Evolutionary conservation across 2,888 invertebrate genomes (phyloP), one percentile per base, ranked within the genome.

Genomic region (Anticlea derivata): DNA sequence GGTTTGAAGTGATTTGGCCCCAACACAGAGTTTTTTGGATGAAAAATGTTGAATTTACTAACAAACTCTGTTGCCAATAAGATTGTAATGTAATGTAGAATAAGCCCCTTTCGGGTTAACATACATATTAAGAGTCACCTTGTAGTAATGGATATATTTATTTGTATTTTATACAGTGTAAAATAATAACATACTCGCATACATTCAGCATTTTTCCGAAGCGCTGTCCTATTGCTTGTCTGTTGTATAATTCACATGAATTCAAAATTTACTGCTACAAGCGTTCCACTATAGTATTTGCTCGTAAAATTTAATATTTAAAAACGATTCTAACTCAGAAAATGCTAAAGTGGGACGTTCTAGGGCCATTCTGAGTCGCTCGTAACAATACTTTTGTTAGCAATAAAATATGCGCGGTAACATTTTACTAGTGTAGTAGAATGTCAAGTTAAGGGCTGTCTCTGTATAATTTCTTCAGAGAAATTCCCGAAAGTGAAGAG

Each of bases 251-350:
- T 71, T 71, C 60, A 70, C 40, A 47, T 53, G 39, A 46, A 59
- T 35, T 38, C 41, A 22, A 62, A 55, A 65, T 69, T 63, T 71
- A 65, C 58, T 62, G 59, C n/a, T n/a, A n/a, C 58, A 59, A 35
- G 37, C 41, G 35, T 50, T 29, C 61, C 29, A 59, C 45, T 30
- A 54, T 37, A 35, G 45, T 33, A 50, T 55, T 49, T 31, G 59
- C 29, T 61, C 65, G 47, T 73, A 63, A 68, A 66, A 64, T 71
- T 57, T 64, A 69, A 55, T 63, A 71, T 73, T 65, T 54, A 65
- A 45, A 27, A 50, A 49, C 35, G 48, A 44, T 58, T 53, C 47
- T 50, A 52, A 35, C 48, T 24, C 47, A 55, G 57, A 52, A 50
- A 55, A 50, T 30, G 34, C 27, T 50, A 22, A 34, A 54, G 48